Percentiles rank a stretch among this genome's conserved stretches.
Conservation (phyloP, 2,113 vertebrate genomes). For the Myotis lucifugus region DNA sequence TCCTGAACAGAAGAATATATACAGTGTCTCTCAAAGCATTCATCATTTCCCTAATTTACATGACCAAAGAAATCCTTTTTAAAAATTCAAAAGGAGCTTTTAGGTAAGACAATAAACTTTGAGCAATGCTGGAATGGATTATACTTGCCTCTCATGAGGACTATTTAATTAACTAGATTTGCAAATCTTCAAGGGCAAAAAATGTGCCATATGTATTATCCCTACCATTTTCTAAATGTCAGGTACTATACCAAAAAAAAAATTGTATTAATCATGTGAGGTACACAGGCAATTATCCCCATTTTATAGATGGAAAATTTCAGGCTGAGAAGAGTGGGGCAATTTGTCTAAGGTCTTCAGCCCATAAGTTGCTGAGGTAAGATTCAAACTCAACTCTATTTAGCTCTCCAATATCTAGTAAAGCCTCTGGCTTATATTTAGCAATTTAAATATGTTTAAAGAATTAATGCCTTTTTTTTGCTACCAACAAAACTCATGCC, state of each 20-base stretch:
- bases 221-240: conserved; percentile 21
- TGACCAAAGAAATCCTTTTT: conserved; percentile 21
- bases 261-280: background rate
- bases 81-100: background rate
- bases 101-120: conserved; percentile 3
- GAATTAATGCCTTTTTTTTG: background rate
- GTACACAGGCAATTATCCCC: background rate
- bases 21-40: conserved; percentile 4
- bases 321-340: background rate
- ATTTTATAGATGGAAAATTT: background rate
- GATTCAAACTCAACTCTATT: conserved; percentile 27
- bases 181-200: conserved; percentile 44
- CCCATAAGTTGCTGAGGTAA: background rate
- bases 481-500: background rate
- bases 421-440: background rate
- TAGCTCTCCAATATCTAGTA: background rate
- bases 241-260: background rate
- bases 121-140: conserved; percentile 3
- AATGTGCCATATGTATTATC: background rate
- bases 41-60: background rate
- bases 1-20: background rate
- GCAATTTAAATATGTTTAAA: conserved; percentile 9
- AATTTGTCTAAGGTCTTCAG: conserved; percentile 1
- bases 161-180: conserved; percentile 35
- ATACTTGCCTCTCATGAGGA: background rate